Percentiles rank a stretch among this genome's conserved stretches.
These are phyloP conservation scores for Escarpia spicata DNA, from an alignment of 2,888 invertebrate species.

Conservation along the genomic window DNA sequence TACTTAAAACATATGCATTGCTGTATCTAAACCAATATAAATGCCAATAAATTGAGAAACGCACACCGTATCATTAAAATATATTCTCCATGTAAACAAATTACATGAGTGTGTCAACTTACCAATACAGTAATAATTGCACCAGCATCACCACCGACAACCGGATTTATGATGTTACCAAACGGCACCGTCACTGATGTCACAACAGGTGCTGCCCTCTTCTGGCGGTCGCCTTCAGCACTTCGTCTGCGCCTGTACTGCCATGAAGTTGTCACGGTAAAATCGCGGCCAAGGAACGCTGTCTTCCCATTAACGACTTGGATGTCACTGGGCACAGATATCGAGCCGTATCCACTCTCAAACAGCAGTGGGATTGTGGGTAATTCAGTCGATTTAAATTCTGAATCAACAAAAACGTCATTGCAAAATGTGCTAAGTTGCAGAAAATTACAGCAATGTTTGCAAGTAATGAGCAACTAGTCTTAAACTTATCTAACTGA, in stretches of 20 bases:
- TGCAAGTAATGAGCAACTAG: background rate
- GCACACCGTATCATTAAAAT: too few relatives aligned
- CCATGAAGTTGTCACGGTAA: background rate
- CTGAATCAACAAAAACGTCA: background rate
- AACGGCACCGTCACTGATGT: background rate
- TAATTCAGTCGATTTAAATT: background rate
- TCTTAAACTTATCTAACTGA: background rate
- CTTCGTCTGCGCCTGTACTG: background rate
- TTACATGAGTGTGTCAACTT: background rate
- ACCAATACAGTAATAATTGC: background rate
- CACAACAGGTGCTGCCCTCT: background rate
- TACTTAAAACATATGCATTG: too few relatives aligned
- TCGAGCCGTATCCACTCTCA: background rate
- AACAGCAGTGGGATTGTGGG: background rate
- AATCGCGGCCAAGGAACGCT: background rate
- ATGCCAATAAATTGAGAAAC: too few relatives aligned
- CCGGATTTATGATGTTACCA: slow-evolving; percentile 21
- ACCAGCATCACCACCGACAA: background rate
- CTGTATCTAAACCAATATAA: too few relatives aligned
- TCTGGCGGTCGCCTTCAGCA: background rate
- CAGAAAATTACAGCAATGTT: background rate
- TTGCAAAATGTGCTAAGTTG: background rate
- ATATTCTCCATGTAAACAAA: background rate
- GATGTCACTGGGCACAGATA: background rate
- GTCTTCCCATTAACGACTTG: background rate